phyloP scores from a whole-genome alignment of 2,888 invertebrate species.

The Artemia sinica region DNA sequence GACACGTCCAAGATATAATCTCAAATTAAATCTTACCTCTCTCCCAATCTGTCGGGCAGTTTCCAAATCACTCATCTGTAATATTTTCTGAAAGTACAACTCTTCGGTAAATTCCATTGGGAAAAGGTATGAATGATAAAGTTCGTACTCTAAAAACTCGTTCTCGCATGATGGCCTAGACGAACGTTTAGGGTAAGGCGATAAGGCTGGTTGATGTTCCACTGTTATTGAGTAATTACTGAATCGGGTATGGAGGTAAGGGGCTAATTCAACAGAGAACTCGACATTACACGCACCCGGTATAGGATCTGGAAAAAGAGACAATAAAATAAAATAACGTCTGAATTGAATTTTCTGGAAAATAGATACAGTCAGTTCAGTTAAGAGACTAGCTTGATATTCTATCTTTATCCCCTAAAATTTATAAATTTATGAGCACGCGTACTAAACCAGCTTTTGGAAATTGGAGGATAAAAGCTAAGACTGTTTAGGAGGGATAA shows the following conservation, averaged over 20 bases:
- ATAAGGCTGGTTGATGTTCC: slow-evolving; percentile 35
- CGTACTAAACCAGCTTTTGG: too few species aligned
- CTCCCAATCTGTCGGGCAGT: slow-evolving; percentile 38
- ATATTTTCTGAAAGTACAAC: slow-evolving; percentile 43
- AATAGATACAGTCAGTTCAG: too few species aligned
- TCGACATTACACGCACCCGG: slow-evolving; percentile 64
- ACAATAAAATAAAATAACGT: not conserved
- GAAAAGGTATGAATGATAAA: slow-evolving; percentile 45
- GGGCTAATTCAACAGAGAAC: slow-evolving; percentile 42
- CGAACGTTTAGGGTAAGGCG: slow-evolving; percentile 33
- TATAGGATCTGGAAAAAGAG: slow-evolving; percentile 43
- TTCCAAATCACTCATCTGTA: slow-evolving; percentile 42
- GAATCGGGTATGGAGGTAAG: slow-evolving; percentile 39
- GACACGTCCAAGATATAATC: too few species aligned
- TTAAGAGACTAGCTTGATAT: too few species aligned
- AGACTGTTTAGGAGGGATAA: too few species aligned
- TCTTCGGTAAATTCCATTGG: slow-evolving; percentile 39
- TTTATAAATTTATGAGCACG: too few species aligned
- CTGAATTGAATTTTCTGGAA: too few species aligned
- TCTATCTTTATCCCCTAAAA: too few species aligned
- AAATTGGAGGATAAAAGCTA: too few species aligned
- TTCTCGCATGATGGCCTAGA: slow-evolving; percentile 31
- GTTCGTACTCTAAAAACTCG: slow-evolving; percentile 34
- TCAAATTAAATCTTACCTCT: slow-evolving; percentile 33
- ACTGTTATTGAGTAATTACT: slow-evolving; percentile 37